These are phyloP conservation scores for Hypsibius dujardini DNA, from an alignment of 1,140 invertebrate genomes.

Conservation along the genomic window DNA sequence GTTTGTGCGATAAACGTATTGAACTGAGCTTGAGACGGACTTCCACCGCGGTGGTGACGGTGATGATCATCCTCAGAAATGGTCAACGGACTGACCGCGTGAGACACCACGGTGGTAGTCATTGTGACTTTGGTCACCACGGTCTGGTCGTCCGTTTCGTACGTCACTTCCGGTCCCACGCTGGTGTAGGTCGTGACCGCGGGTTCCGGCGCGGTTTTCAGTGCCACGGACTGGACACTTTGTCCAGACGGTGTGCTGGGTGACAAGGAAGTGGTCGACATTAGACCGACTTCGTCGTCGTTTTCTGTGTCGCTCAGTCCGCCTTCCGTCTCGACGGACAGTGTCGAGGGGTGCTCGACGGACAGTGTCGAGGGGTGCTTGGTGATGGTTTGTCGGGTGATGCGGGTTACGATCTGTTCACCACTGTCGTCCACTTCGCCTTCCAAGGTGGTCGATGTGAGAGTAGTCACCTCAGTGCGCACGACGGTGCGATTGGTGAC, in stretches of 20 bases:
- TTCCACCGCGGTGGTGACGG: background rate
- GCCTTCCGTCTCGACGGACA: too few relatives aligned
- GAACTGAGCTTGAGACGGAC: background rate
- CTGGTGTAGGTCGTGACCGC: background rate
- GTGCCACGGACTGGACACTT: too few relatives aligned
- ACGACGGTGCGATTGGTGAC: background rate
- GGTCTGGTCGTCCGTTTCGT: background rate
- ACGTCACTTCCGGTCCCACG: background rate
- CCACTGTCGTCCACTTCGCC: background rate
- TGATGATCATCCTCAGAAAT: background rate
- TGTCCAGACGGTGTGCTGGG: too few relatives aligned
- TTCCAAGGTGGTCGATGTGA: background rate
- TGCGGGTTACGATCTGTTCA: constrained; percentile 10
- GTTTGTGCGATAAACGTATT: background rate
- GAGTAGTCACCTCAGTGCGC: background rate
- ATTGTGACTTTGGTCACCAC: background rate
- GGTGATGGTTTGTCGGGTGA: constrained; percentile 9
- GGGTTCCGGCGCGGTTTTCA: background rate
- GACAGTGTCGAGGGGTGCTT: background rate
- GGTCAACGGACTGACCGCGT: background rate
- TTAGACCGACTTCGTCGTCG: too few relatives aligned
- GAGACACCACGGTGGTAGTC: background rate
- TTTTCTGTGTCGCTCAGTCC: too few relatives aligned
- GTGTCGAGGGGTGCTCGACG: background rate
- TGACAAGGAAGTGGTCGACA: too few relatives aligned